Percentiles rank a stretch among this genome's conserved stretches.
Evolutionary conservation across 1,140 invertebrate species (phyloP).

Genomic region (Lordiphosa mommai): DNA sequence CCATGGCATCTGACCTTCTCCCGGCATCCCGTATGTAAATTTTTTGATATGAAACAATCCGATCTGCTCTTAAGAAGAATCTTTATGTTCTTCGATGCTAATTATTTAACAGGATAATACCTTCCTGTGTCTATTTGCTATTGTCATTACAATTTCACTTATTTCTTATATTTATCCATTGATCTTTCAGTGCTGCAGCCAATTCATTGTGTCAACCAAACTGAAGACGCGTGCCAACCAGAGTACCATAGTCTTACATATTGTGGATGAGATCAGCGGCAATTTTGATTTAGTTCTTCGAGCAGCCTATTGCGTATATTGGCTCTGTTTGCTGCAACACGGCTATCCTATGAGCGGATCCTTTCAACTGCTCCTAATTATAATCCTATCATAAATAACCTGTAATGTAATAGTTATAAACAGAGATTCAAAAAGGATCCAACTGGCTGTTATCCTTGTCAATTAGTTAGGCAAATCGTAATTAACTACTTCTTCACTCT

Average conservation of each 20-base stretch:
- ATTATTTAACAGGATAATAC: too few relatives aligned
- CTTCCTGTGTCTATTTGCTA: too few relatives aligned
- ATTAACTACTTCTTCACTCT: too few relatives aligned
- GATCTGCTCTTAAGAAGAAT: too few relatives aligned
- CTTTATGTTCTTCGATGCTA: too few relatives aligned
- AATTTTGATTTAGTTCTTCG: conserved; percentile 97
- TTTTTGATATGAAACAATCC: too few relatives aligned
- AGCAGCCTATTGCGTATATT: conserved; percentile 99
- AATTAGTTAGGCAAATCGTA: too few relatives aligned
- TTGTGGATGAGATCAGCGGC: conserved; percentile 95
- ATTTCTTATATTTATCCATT: conserved; percentile 1
- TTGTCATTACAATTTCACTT: too few relatives aligned
- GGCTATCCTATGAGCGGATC: conserved; percentile 12
- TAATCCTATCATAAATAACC: neutral
- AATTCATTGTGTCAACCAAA: conserved; percentile 94
- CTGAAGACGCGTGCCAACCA: conserved; percentile 96
- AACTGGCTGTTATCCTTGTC: too few relatives aligned
- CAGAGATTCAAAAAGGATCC: too few relatives aligned
- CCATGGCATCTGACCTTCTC: too few relatives aligned
- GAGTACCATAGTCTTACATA: conserved; percentile 98
- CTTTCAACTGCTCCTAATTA: neutral
- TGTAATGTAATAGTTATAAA: neutral
- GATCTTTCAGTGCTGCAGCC: conserved; percentile 85
- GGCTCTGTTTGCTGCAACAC: conserved; percentile 85
- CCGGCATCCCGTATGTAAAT: too few relatives aligned